Percentiles rank a stretch among this genome's conserved stretches.
Conservation (phyloP, 1,140 invertebrate genomes). For the Aphis gossypii region DNA sequence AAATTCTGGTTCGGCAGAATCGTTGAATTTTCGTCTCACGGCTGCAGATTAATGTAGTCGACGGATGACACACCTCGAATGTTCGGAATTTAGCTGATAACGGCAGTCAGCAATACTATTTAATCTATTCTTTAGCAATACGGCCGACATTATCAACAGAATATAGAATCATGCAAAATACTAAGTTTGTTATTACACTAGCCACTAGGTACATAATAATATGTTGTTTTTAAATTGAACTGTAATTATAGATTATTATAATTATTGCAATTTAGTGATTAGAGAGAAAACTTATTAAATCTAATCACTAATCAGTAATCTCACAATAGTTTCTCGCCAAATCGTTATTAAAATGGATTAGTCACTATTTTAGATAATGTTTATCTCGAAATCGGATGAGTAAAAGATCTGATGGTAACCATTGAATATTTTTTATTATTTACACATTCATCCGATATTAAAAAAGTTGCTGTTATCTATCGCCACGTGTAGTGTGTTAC, state of each 20-base stretch:
- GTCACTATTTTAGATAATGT: neutral
- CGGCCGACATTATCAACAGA: neutral
- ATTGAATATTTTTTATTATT: no score
- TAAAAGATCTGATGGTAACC: no score
- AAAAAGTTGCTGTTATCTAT: no score
- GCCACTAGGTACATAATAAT: no score
- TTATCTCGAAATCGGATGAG: neutral
- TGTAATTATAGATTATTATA: neutral
- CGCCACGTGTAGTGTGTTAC: no score
- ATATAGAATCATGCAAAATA: neutral
- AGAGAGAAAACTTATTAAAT: neutral
- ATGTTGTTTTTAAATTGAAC: neutral
- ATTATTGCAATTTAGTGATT: neutral
- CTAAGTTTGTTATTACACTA: neutral
- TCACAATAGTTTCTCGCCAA: neutral
- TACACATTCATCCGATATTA: no score
- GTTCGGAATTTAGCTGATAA: neutral
- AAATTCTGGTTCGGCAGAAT: neutral
- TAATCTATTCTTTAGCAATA: no score
- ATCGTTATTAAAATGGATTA: neutral
- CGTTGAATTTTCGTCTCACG: neutral
- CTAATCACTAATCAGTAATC: no score
- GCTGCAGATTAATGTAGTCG: rapidly evolving
- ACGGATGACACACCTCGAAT: neutral
- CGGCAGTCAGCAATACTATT: no score